Evolutionary conservation across 2,113 vertebrate genomes (phyloP), one percentile per base, ranked within the genome.

Genomic region (Paedocypris sp.): DNA sequence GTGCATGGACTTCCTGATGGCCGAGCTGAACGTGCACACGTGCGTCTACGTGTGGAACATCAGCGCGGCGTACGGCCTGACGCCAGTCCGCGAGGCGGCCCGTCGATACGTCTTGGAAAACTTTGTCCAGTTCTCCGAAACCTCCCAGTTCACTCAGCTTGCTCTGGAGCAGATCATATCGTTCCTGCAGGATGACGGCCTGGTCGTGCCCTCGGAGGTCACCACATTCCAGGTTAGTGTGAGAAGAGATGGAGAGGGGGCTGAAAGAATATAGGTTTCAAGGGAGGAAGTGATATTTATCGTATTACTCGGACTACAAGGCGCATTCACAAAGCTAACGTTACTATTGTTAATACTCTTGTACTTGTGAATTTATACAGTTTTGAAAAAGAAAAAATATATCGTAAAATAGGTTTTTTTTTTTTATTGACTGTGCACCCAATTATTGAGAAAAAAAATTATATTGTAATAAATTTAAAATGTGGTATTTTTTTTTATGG

Each of bases 31-130:
- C 0, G 77, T 85, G 26, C 85, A 88, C 64, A 90, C 82, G 47
- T 89, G 89, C 16, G 79, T 88, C 36, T 90, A 90, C 66, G 72
- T 90, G 4, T 83, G 87, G 77, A 90, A 90, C 76, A 85, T 90
- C 33, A 85, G 83, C 0, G 72, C 76, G 0, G 85, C 84, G n/a
- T 90, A 88, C 5, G 53, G 82, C 32, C 82, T 91, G 71, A 31
- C 31, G 45, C 73, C 58, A 1, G 83, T 86, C 23, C 80, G 83
- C 4, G 82, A 86, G 0, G 76, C 86, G 6, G 79, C 88, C 1
- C 71, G 74, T 9, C 81, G 75, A 42, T 90, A 83, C 60, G 80
- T 89, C 58, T 80, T 80, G 70, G 87, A 88, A 48, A 86, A 86
- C 74, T 89, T 91, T 22, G 57, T 79, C 42, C 83, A 85, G 69